Evolutionary conservation across 2,113 vertebrate species (phyloP), one percentile per base, ranked within the genome.

Genomic region (Saguinus midas): DNA sequence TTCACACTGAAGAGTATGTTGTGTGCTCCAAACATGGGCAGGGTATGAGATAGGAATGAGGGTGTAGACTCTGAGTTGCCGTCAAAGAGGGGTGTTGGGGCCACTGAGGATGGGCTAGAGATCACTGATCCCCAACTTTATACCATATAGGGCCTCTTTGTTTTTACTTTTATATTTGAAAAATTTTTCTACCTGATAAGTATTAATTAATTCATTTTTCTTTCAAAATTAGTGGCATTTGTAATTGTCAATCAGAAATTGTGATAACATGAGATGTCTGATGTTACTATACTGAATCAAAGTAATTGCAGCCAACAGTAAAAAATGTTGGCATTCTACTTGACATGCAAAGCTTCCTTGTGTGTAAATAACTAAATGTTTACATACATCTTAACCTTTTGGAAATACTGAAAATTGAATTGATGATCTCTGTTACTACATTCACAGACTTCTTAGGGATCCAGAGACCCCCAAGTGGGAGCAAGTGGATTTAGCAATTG

Each of bases 371-470:
- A 75, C 84, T 87, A 87, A 95, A 57, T 92, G 73, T 91, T 95
- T 95, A 93, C 91, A 91, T 94, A 50, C 58, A 94, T 91, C 20
- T 57, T 89, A 95, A 91, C 75, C 40, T 90, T 96, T 97, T 93
- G 66, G 48, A 97, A 95, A 80, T 83, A 81, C 70, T 84, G 83
- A 87, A 94, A 95, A 94, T 83, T 72, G 75, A 76, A 64, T 52
- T 72, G 61, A 90, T 93, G 61, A 90, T 93, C 84, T 97, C 61
- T 61, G 73, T 95, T 97, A 96, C 94, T 89, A 84, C 86, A 97
- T 98, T 94, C 83, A 95, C 93, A 97, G 95, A 91, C 91, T 94
- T 87, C 32, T 48, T 83, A 96, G 55, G 79, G 96, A 96, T 94
- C 85, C 61, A 76, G 93, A 88, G 94, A 96, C 55, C 91, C 88